Conservation (phyloP, 2,113 vertebrate species). For the Ramphastos sulfuratus region DNA sequence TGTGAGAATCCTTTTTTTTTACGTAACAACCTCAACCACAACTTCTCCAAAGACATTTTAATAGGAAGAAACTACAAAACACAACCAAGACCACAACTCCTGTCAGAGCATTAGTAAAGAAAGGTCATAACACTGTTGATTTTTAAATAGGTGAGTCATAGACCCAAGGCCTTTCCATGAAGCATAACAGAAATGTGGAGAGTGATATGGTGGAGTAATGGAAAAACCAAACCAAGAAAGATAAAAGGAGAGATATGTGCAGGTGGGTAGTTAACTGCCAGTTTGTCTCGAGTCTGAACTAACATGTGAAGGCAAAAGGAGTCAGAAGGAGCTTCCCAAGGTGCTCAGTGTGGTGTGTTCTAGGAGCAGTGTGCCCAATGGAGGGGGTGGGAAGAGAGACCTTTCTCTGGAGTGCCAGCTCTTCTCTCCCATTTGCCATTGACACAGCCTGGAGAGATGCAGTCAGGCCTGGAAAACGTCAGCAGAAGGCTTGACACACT, state of each 20-base stretch:
- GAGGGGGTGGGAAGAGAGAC: not conserved
- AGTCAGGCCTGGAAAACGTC: not conserved
- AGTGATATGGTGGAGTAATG: not conserved
- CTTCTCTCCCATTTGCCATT: not conserved
- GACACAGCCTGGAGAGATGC: not conserved
- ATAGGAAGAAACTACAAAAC: slow-evolving; percentile 22
- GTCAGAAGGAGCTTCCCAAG: not conserved
- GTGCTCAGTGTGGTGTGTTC: not conserved
- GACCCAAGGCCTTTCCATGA: slow-evolving; percentile 33
- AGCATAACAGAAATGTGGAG: slow-evolving; percentile 4
- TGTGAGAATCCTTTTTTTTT: slow-evolving; percentile 7
- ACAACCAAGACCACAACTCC: slow-evolving; percentile 20
- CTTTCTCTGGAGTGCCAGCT: not conserved
- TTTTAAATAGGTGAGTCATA: slow-evolving; percentile 7
- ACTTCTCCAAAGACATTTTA: slow-evolving; percentile 30
- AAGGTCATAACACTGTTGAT: not conserved
- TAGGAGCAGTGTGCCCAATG: not conserved
- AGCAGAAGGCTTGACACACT: not conserved
- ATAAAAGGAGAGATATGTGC: not conserved
- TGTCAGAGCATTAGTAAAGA: slow-evolving; percentile 29
- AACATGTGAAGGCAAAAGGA: not conserved
- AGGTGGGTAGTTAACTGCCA: not conserved
- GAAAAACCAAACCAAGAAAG: too few species aligned
- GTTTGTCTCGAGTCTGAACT: not conserved
- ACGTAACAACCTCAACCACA: slow-evolving; percentile 16